Evolutionary conservation across 2,113 vertebrate genomes (phyloP).

Genomic region (Bubo bubo): DNA sequence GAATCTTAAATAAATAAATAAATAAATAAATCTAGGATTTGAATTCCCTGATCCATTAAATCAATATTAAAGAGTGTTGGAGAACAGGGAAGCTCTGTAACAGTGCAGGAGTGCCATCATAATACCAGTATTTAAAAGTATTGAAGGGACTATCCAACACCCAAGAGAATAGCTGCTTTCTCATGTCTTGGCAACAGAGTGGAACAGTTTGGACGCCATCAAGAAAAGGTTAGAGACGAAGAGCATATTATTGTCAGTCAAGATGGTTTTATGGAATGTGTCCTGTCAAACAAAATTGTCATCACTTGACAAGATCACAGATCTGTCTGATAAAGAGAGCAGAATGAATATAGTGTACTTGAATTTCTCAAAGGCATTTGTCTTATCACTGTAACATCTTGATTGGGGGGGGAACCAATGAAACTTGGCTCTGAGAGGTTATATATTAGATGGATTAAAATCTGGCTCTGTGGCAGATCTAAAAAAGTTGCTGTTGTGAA

Average conservation of each 20-base stretch:
- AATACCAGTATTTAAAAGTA: not conserved
- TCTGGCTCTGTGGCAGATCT: not conserved
- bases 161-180: not conserved
- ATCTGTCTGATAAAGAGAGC: conserved; percentile 26
- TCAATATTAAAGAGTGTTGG: not conserved
- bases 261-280: conserved; percentile 2
- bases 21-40: not conserved
- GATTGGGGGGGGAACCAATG: not conserved
- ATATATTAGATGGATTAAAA: conserved; percentile 26
- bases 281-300: conserved; percentile 61
- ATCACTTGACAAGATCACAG: conserved; percentile 30
- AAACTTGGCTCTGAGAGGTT: conserved; percentile 33
- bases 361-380: conserved; percentile 44
- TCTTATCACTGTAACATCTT: conserved; percentile 36
- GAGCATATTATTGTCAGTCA: conserved; percentile 32
- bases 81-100: not conserved
- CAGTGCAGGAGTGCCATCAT: not conserved
- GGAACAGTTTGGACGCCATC: conserved; percentile 9
- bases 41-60: not conserved
- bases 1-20: not conserved
- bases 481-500: not conserved
- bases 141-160: not conserved
- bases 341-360: conserved; percentile 2
- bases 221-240: conserved; percentile 42
- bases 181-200: not conserved